Evolutionary conservation across 2,888 invertebrate genomes (phyloP), one percentile per base, ranked within the genome.

Genomic region (Melipona beecheii): DNA sequence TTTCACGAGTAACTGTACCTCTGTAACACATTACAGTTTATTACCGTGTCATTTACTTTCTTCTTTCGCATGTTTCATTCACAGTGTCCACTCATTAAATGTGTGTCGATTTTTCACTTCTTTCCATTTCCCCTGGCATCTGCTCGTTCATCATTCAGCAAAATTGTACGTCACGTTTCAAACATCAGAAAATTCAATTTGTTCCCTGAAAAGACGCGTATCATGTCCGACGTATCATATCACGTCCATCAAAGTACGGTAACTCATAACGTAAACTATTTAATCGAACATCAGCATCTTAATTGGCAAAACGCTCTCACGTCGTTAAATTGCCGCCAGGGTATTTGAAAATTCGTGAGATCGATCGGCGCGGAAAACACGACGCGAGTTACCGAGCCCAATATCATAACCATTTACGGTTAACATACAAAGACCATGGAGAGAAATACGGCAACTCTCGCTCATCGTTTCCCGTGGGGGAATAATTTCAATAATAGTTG

Each of bases 341-440:
- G 56, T n/a, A 58, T 58, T n/a, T 58, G 56, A 58, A 58, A 58
- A 58, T 58, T 58, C n/a, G 56, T 5, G 56, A 49, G n/a, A n/a
- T 66, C 66, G 43, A 15, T 50, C 43, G 21, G n/a, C 56, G 56
- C 88, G 77, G 75, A 79, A 77, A 75, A 81, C 74, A 85, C 82
- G 85, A 75, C 75, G 78, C 80, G 80, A 78, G 77, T 5, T n/a
- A 56, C 56, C 56, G 13, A 58, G 56, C n/a, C 56, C 24, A 58
- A 58, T 58, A n/a, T 43, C 43, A 36, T 27, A 43, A 11, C 56
- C 56, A 58, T 58, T 58, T n/a, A 58, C 56, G 56, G 56, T 58
- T 31, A 58, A 24, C 56, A 2, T n/a, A 24, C 11, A n/a, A 58
- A 58, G 15, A n/a, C 5, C n/a, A 58, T 58, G 15, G 56, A 5